Percentiles rank a stretch among this genome's conserved stretches.
These are phyloP conservation scores for Muntiacus reevesi DNA, from an alignment of 2,113 vertebrate genomes.

Conservation along the genomic window DNA sequence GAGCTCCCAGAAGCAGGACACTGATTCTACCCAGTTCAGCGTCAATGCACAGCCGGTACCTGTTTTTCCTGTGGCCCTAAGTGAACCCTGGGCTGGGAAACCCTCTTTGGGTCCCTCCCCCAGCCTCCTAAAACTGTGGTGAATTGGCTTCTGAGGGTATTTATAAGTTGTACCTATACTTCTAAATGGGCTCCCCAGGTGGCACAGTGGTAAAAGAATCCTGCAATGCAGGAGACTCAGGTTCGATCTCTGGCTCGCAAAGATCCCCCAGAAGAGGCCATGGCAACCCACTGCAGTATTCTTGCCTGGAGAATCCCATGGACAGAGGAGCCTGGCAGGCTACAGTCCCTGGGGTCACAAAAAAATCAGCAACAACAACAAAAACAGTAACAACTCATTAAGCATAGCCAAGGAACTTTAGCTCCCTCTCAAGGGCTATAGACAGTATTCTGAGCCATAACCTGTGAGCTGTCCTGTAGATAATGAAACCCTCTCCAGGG, in stretches of 20 bases:
- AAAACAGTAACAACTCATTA: background rate
- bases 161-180: background rate
- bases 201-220: background rate
- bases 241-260: rapidly evolving
- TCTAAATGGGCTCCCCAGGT: background rate
- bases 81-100: background rate
- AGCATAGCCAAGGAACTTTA: background rate
- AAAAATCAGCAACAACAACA: background rate
- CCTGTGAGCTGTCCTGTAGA: background rate
- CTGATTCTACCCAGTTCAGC: rapidly evolving
- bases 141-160: background rate
- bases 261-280: background rate
- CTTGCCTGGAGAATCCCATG: background rate
- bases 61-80: background rate
- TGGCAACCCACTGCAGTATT: background rate
- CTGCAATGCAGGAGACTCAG: background rate
- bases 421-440: background rate
- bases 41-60: rapidly evolving
- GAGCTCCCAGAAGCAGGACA: background rate
- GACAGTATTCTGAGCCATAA: background rate
- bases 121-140: background rate
- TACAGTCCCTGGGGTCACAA: background rate
- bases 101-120: background rate
- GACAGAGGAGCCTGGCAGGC: background rate
- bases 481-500: background rate